A percentile compares a stretch with the other conserved stretches of the same genome.
Conservation (phyloP, 2,888 invertebrate species). For the Stegana nigrithorax region DNA sequence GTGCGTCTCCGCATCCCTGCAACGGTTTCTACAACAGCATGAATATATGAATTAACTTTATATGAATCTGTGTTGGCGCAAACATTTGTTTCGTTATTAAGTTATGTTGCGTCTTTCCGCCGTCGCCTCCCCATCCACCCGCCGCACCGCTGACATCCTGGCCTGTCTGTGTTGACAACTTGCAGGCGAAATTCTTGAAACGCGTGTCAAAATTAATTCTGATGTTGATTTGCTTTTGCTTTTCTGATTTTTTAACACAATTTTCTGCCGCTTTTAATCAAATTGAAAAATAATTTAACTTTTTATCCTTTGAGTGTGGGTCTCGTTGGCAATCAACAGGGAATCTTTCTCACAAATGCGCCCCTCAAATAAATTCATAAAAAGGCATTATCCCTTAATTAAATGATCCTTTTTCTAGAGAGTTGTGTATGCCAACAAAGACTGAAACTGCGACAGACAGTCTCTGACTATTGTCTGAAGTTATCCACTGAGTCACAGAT, state of each 20-base stretch:
- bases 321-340: too few relatives aligned
- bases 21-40: neutral
- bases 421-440: too few relatives aligned
- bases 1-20: neutral
- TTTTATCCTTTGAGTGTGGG: too few relatives aligned
- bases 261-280: conserved; percentile 16
- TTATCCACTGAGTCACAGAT: too few relatives aligned
- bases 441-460: too few relatives aligned
- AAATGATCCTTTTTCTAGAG: too few relatives aligned
- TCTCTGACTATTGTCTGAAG: too few relatives aligned
- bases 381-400: too few relatives aligned
- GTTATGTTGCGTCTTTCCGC: neutral
- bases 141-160: neutral
- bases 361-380: too few relatives aligned
- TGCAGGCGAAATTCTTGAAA: neutral
- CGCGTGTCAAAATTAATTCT: conserved; percentile 3
- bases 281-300: too few relatives aligned
- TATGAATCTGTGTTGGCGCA: neutral
- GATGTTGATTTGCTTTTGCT: conserved; percentile 3
- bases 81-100: neutral
- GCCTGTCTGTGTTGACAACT: neutral
- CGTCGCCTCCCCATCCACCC: neutral
- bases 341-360: too few relatives aligned
- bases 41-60: neutral
- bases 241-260: neutral